A percentile compares a stretch with the other conserved stretches of the same genome.
Conservation (phyloP, 2,888 invertebrate genomes). For the Cerceris rybyensis region DNA sequence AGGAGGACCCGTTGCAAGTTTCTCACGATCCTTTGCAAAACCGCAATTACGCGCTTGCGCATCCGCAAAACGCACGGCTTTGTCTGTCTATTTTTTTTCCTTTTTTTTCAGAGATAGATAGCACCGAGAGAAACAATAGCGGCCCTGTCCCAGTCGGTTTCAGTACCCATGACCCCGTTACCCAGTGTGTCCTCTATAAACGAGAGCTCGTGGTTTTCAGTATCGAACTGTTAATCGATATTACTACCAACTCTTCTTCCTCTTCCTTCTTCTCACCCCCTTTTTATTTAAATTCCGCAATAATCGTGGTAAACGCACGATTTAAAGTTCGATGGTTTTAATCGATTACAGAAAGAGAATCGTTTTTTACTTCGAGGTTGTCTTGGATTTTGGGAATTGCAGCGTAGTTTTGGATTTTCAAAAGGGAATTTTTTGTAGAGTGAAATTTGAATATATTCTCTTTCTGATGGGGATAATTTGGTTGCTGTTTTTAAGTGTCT, state of each 20-base stretch:
- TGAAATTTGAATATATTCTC: too few relatives aligned
- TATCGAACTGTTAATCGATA: conserved; percentile 53
- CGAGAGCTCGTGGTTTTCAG: conserved; percentile 16
- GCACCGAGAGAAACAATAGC: conserved; percentile 21
- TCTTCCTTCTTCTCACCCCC: background rate
- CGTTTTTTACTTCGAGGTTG: background rate
- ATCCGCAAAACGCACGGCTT: conserved; percentile 17
- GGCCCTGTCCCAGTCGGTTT: conserved; percentile 33
- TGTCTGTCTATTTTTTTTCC: conserved; percentile 1
- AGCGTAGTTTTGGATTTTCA: too few relatives aligned
- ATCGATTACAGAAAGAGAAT: background rate
- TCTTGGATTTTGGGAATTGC: background rate
- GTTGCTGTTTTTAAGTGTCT: too few relatives aligned
- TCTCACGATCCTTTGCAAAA: conserved; percentile 4
- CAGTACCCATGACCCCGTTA: conserved; percentile 52
- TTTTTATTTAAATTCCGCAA: background rate
- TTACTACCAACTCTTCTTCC: conserved; percentile 40
- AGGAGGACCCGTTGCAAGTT: background rate
- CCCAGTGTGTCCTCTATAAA: conserved; percentile 7
- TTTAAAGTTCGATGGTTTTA: conserved; percentile 9
- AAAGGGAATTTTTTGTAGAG: too few relatives aligned
- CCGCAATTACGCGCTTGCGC: background rate
- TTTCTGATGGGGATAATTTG: too few relatives aligned
- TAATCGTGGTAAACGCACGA: conserved; percentile 16
- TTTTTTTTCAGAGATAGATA: conserved; percentile 8